These are phyloP conservation scores for Malacoraja senta DNA, from an alignment of 2,797 vertebrate genomes.

Conservation along the genomic window DNA sequence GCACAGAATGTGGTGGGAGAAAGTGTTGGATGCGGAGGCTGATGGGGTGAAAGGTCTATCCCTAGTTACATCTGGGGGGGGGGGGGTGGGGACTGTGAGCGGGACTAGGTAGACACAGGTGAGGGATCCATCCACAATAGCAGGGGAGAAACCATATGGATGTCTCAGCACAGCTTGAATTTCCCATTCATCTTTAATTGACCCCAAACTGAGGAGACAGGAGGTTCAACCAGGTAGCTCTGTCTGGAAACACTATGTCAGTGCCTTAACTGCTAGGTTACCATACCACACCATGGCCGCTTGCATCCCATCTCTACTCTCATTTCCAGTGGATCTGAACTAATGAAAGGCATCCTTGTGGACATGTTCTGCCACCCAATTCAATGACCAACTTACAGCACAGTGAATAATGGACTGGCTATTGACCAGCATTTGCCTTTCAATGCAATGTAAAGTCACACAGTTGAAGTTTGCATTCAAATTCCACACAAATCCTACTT, in stretches of 20 bases:
- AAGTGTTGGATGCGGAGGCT: no score
- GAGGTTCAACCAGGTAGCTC: no score
- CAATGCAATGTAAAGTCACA: not conserved
- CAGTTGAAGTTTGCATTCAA: not conserved
- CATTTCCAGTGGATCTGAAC: not conserved
- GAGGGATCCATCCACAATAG: no score
- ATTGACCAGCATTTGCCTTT: not conserved
- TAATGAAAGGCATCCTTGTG: not conserved
- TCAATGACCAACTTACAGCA: not conserved
- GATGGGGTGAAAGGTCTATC: no score
- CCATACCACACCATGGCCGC: not conserved
- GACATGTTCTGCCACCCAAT: not conserved
- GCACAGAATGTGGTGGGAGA: no score
- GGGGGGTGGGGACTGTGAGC: no score
- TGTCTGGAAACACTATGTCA: no score
- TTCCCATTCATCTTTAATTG: not conserved
- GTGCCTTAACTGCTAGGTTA: no score
- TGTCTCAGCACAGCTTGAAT: not conserved
- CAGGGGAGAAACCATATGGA: not conserved
- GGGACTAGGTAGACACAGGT: no score
- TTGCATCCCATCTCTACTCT: not conserved
- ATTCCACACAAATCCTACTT: not conserved
- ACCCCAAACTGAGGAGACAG: not conserved
- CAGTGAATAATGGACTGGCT: not conserved
- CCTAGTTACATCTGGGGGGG: no score